phyloP scores from a whole-genome alignment of 1,140 invertebrate genomes.

The Chrysoperla carnea region DNA sequence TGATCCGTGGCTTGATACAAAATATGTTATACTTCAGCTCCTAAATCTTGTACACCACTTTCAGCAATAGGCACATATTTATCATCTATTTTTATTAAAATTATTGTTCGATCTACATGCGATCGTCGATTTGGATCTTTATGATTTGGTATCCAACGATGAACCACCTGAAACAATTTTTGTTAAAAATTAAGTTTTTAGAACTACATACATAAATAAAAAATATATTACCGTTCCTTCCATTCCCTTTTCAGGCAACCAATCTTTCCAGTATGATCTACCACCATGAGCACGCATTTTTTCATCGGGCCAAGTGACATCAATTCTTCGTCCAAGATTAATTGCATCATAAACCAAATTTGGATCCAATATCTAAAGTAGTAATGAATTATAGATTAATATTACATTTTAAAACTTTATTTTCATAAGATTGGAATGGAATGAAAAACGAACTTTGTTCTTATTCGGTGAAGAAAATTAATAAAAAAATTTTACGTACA shows the following conservation, averaged over 20 bases:
- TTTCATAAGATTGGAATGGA: no score
- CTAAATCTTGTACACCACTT: constrained; percentile 62
- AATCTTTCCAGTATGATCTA: constrained; percentile 70
- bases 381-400: neutral
- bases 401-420: neutral
- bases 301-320: constrained; percentile 84
- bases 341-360: constrained; percentile 76
- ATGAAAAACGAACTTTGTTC: no score
- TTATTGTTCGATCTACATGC: constrained; percentile 76
- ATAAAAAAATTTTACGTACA: neutral
- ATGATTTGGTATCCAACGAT: constrained; percentile 82
- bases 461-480: neutral
- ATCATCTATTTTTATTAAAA: constrained; percentile 83
- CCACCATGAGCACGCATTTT: constrained; percentile 71
- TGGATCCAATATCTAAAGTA: constrained; percentile 48
- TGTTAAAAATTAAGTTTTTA: constrained; percentile 1
- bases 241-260: constrained; percentile 80
- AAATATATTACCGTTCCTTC: constrained; percentile 47
- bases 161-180: constrained; percentile 44
- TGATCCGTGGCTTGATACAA: no score
- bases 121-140: constrained; percentile 67
- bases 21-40: constrained; percentile 39
- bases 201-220: neutral
- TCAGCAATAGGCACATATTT: constrained; percentile 87
- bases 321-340: constrained; percentile 72